Evolutionary conservation across 2,888 invertebrate genomes (phyloP).

Genomic region (Aphidius colemani): DNA sequence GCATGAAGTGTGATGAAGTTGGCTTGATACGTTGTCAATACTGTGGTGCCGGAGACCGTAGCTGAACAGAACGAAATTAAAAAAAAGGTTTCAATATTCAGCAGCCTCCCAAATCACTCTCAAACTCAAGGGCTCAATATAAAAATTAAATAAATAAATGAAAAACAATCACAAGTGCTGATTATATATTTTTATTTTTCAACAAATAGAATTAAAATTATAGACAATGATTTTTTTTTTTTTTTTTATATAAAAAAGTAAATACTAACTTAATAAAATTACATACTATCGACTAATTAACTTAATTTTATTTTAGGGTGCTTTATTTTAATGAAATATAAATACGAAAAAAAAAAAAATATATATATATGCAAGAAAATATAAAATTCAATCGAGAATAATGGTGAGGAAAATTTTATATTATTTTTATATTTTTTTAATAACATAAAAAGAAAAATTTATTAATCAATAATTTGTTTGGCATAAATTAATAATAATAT

Average conservation of each 20-base stretch:
- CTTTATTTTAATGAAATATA: background rate
- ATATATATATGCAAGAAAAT: too few relatives aligned
- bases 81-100: background rate
- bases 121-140: background rate
- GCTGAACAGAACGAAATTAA: background rate
- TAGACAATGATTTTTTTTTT: background rate
- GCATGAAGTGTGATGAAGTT: slow-evolving; percentile 95
- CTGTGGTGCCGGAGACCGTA: slow-evolving; percentile 61
- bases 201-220: background rate
- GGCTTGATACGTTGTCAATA: slow-evolving; percentile 87
- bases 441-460: too few relatives aligned
- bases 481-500: slow-evolving; percentile 3
- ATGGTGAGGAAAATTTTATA: too few relatives aligned
- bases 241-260: background rate
- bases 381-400: too few relatives aligned
- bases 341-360: too few relatives aligned
- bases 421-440: too few relatives aligned
- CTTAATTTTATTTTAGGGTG: background rate
- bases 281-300: background rate
- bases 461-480: background rate
- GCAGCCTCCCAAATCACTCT: background rate
- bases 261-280: background rate
- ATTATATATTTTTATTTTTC: background rate
- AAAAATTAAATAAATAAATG: background rate
- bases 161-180: background rate